Base-by-base conservation (phyloP, 2,888 invertebrate species). In the Heliconius sara region DNA sequence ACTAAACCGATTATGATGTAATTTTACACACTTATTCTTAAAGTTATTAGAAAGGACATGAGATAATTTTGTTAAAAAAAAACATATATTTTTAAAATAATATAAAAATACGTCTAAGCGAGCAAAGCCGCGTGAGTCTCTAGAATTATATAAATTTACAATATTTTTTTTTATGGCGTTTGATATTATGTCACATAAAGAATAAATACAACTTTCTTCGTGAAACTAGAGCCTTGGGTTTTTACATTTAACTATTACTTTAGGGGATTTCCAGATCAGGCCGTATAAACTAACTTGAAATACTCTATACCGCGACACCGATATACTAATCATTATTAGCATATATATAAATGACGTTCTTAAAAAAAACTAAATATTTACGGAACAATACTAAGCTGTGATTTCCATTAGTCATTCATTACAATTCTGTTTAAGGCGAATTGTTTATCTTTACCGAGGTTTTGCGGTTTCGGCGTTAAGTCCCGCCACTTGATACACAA, bases 181-280 rank as follows among this genome's bases (percentile, higher is more conserved):
- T 57, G 22, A n/a, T n/a, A 3, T 60, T 60, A 60, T n/a, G 25
- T 65, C 2, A 19, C 19, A 27, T 27, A 6, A 27, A 27, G 7
- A 2, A 65, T 39, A 67, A 52, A 57, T 57, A 73, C 19, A n/a
- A 73, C 72, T 73, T 73, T 73, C 72, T 34, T 34, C 57, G 16
- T n/a, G 22, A 52, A 47, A 27, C 71, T 30, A 72, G 22, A 2
- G 16, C 13, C 34, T n/a, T 22, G 30, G 72, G 72, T 57, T 73
- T 73, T 73, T 73, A 34, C 72, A 12, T n/a, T 60, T n/a, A 16
- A 34, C 72, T 12, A 34, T 57, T 57, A 57, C 72, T 4, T n/a
- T n/a, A n/a, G 72, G 72, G 72, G 34, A 60, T 57, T 73, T 52
- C 72, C 72, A 10, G 4, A 72, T 3, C 19, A 16, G n/a, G 6